A percentile compares a stretch with the other conserved stretches of the same genome.
Evolutionary conservation across 2,113 vertebrate species (phyloP).

Genomic region (Ranitomeya variabilis): DNA sequence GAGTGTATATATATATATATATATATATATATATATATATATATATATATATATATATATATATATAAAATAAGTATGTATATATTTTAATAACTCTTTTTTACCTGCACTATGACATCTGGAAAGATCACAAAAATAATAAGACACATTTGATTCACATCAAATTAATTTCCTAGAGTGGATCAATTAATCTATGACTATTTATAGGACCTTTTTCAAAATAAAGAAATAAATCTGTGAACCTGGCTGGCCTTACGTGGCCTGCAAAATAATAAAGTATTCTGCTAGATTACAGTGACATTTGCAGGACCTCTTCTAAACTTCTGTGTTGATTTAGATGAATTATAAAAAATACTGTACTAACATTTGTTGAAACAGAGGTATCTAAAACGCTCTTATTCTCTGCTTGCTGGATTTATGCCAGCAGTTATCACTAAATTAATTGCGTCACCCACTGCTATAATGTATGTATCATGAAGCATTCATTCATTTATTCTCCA

Average conservation of each 20-base stretch:
- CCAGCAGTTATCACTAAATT: background rate
- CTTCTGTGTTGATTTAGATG: slow-evolving; percentile 19
- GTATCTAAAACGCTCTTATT: background rate
- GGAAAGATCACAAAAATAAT: no score
- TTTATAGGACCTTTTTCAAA: background rate
- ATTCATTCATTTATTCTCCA: background rate
- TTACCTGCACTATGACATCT: no score
- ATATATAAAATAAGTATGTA: no score
- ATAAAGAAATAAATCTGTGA: background rate
- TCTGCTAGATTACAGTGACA: slow-evolving; percentile 34
- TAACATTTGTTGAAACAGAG: background rate
- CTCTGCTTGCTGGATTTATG: background rate
- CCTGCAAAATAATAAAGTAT: slow-evolving; percentile 18
- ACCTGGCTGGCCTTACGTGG: background rate
- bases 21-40: no score
- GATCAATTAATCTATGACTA: background rate
- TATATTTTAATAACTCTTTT: no score
- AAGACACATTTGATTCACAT: no score
- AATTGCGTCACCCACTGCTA: background rate
- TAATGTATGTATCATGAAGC: background rate
- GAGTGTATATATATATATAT: no score
- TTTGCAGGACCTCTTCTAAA: background rate
- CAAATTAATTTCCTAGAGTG: background rate
- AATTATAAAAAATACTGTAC: slow-evolving; percentile 33
- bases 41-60: no score